Evolutionary conservation across 2,797 vertebrate species (phyloP), one percentile per base, ranked within the genome.

Genomic region (Catostomus latipinnis): DNA sequence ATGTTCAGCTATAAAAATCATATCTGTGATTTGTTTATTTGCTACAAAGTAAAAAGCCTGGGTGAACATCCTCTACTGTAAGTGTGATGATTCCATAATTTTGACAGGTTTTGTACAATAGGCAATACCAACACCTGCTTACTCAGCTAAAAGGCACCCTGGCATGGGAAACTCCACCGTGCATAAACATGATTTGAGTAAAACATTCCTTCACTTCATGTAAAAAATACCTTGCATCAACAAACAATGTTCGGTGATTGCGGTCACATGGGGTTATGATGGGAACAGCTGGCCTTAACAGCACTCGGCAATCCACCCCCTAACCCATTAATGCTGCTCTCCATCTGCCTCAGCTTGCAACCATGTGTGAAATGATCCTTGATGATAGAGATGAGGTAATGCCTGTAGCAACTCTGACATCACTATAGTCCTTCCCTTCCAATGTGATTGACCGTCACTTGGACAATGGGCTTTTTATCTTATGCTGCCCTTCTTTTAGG

Each of bases 321-420:
- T 74, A 74, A 80, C 80, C 68, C 80, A 77, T 84, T 71, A 82
- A 69, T 62, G 65, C 48, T 63, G 76, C 81, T 67, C 74, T 79
- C 79, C 82, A 74, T 79, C 52, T 52, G 79, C 84, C 46, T 82
- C 77, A 14, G 56, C 71, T 76, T 82, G 65, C 66, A 71, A 57
- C 63, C 78, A 83, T 70, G 81, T 83, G 75, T 78, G 81, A 84
- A 82, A 81, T 83, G 75, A 81, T 84, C 81, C 82, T 66, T 78
- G 58, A 75, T 89, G 80, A 86, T 81, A 67, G 43, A 65, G 88
- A 92, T 92, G 91, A 92, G 87, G 90, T 92, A 89, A 93, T 90
- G 87, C 81, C 68, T 73, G 63, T n/a, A 86, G 61, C 77, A 81
- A 78, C 69, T 86, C 78, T 84, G 82, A 84, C 87, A 73, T 80